Base-by-base conservation (phyloP, 1,140 invertebrate genomes). In the Drosophila seguyi region DNA sequence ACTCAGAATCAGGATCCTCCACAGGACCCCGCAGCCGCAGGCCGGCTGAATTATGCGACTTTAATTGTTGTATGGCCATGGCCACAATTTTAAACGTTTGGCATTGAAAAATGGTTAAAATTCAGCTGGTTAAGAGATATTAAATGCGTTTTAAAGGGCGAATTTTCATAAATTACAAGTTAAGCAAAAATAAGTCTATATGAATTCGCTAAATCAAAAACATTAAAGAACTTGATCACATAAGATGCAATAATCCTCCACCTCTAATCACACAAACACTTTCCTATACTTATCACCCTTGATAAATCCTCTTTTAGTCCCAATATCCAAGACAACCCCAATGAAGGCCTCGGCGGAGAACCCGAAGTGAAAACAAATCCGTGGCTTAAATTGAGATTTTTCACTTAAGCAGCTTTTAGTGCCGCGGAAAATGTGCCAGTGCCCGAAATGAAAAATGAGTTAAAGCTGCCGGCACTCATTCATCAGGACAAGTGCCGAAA, bases 401-500 rank as follows among this genome's bases (percentile, higher is more conserved):
- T 72, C 69, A 69, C 66, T 73, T 57, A 61, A 74, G 56, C 55
- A 39, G 66, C 69, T 73, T 41, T 48, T 34, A 59, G 65, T 39
- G 52, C 42, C 27, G 34, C 42, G 36, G 60, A 38, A 59, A 53
- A 41, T 48, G 47, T 29, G 25, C 36, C 29, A 62, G 56, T 39
- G 39, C 22, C 62, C 36, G 16, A 71, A 69, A 78, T 78, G 75
- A 78, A 71, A 86, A 90, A 74, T 63, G 85, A 90, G 78, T 84
- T 81, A 67, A 67, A 68, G 73, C 65, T 67, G 47, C 41, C 55
- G 52, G 52, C 73, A 80, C 50, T 85, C 75, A 77, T 61, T 85
- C 75, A 74, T 58, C 80, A 75, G 71, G 86, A 68, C 79, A 79
- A 90, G 66, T 82, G 79, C 77, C 73, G 75, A 74, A 78, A 66